Evolutionary conservation across 92 coral and sea anemone genomes (phyloP).

Genomic region (Muricea muricata): DNA sequence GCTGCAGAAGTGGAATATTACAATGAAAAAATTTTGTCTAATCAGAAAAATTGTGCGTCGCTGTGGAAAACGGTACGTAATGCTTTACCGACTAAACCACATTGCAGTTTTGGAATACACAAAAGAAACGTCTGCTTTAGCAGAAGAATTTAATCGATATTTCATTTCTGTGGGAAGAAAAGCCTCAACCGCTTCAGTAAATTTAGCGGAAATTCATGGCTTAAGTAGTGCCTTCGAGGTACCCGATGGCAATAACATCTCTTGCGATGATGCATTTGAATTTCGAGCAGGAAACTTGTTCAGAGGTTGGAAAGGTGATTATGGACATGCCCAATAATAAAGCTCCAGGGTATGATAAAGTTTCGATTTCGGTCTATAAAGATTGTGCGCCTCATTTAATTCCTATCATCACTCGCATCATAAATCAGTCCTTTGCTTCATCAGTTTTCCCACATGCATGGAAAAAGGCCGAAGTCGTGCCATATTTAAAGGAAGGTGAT

Average conservation of each 20-base stretch:
- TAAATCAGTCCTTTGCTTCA: conserved; percentile 25
- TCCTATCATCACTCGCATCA: conserved; percentile 15
- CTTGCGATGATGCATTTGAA: background rate
- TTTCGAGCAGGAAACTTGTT: background rate
- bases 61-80: conserved; percentile 17
- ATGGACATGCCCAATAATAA: conserved; percentile 62
- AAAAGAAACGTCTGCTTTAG: conserved; percentile 17
- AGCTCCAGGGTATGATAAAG: conserved; percentile 57
- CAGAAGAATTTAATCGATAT: conserved; percentile 21
- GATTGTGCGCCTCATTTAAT: conserved; percentile 33
- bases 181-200: too few species aligned
- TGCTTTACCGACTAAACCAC: conserved; percentile 12
- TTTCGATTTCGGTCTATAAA: conserved; percentile 31
- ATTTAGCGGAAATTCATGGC: too few species aligned
- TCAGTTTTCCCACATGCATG: conserved; percentile 36
- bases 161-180: too few species aligned
- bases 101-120: conserved; percentile 25
- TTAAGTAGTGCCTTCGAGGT: conserved; percentile 3
- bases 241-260: background rate
- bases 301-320: conserved; percentile 50
- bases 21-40: conserved; percentile 26
- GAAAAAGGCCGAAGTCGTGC: conserved; percentile 45
- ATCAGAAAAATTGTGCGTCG: conserved; percentile 26
- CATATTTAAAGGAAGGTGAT: conserved; percentile 52
- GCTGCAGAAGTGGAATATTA: conserved; percentile 30